These are phyloP conservation scores for Torymus aiolomorphi DNA, from an alignment of 2,888 invertebrate species.

Conservation along the genomic window DNA sequence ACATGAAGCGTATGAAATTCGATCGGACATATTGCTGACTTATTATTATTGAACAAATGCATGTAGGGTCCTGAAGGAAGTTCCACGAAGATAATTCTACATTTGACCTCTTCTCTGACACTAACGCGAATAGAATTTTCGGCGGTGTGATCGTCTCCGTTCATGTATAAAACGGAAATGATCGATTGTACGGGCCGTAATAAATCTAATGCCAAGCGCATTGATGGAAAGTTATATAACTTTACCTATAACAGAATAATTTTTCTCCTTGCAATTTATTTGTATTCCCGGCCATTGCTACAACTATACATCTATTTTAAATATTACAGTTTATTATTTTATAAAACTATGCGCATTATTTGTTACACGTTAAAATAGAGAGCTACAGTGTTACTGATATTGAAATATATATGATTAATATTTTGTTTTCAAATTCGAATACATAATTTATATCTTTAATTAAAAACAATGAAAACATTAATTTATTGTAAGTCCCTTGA, in stretches of 20 bases:
- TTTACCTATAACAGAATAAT: conserved; percentile 16
- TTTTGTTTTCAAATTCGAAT: no score
- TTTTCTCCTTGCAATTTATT: conserved; percentile 29
- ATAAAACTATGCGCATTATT: neutral
- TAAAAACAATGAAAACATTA: no score
- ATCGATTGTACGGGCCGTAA: conserved; percentile 47
- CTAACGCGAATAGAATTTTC: conserved; percentile 53
- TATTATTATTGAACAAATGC: conserved; percentile 51
- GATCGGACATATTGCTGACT: conserved; percentile 52
- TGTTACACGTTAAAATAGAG: neutral
- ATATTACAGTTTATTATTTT: neutral
- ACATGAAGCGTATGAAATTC: conserved; percentile 13
- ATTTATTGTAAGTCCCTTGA: no score
- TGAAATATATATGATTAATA: no score
- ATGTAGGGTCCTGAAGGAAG: conserved; percentile 34
- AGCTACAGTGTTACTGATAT: no score
- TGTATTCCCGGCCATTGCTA: conserved; percentile 15
- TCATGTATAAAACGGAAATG: conserved; percentile 54
- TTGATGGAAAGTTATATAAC: conserved; percentile 44
- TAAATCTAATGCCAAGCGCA: conserved; percentile 41
- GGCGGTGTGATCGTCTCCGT: conserved; percentile 34
- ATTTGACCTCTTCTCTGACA: conserved; percentile 47
- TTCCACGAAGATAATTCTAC: conserved; percentile 39
- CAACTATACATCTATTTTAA: conserved; percentile 7
- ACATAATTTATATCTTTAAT: no score